Evolutionary conservation across 2,113 vertebrate genomes (phyloP).

Genomic region (Trematocara unimaculatum): DNA sequence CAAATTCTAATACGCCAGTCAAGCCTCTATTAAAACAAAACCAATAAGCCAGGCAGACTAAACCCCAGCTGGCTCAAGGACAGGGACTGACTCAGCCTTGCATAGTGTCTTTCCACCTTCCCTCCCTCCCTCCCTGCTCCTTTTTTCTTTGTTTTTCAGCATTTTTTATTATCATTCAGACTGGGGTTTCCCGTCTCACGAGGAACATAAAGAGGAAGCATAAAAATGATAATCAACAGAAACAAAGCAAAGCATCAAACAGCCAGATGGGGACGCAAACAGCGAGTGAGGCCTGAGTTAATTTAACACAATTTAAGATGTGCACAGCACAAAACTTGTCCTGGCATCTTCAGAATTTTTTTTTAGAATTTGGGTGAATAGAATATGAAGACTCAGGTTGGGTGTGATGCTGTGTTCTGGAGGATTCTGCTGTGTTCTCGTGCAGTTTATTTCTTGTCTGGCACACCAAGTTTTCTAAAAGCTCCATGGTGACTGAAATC

Average conservation of each 20-base stretch:
- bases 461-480: not conserved
- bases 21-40: not conserved
- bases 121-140: not conserved
- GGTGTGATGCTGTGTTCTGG: not conserved
- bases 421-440: not conserved
- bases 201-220: not conserved
- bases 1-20: not conserved
- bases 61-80: not conserved
- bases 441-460: not conserved
- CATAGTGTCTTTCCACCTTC: not conserved
- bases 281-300: not conserved
- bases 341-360: not conserved
- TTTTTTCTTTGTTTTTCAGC: not conserved
- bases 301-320: not conserved
- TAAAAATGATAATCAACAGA: not conserved
- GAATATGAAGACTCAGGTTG: not conserved
- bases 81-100: not conserved
- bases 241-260: not conserved
- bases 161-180: not conserved
- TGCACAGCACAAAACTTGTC: not conserved
- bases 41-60: not conserved
- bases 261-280: not conserved
- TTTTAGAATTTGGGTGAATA: not conserved
- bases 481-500: constrained; percentile 13
- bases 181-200: not conserved